Conservation (phyloP, 2,797 vertebrate genomes). For the Periophthalmus magnuspinnatus region DNA sequence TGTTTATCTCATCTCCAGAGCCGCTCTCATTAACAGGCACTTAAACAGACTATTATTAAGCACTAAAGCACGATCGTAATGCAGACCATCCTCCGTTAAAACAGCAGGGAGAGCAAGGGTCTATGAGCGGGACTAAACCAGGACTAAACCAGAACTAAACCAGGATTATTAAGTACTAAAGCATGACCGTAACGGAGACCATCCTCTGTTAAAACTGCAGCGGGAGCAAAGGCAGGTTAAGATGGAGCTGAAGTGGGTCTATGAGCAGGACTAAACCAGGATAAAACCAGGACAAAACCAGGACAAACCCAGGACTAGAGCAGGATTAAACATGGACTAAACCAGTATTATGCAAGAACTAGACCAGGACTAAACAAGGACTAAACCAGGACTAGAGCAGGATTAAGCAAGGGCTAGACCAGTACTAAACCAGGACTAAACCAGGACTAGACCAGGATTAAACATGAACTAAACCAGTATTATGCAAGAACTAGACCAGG, state of each 20-base stretch:
- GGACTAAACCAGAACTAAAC: no score
- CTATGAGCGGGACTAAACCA: no score
- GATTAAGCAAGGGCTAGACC: background rate
- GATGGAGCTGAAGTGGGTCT: no score
- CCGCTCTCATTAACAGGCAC: background rate
- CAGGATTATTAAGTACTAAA: no score
- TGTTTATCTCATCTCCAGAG: conserved; percentile 4
- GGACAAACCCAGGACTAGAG: no score
- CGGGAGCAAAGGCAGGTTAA: no score
- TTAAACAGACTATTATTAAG: conserved; percentile 4
- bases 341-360: background rate
- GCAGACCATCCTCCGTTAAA: no score
- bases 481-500: background rate
- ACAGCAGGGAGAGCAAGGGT: no score
- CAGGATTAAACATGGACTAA: background rate
- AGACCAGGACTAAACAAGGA: background rate
- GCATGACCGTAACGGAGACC: no score
- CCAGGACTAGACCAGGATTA: background rate
- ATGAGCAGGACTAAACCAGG: background rate
- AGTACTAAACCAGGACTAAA: background rate
- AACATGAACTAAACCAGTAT: background rate
- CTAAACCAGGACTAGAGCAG: background rate
- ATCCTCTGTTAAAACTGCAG: no score
- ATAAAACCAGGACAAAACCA: background rate
- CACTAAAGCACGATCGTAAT: no score